Evolutionary conservation across 2,797 vertebrate species (phyloP), one percentile per base, ranked within the genome.

Genomic region (Cyclopterus lumpus): DNA sequence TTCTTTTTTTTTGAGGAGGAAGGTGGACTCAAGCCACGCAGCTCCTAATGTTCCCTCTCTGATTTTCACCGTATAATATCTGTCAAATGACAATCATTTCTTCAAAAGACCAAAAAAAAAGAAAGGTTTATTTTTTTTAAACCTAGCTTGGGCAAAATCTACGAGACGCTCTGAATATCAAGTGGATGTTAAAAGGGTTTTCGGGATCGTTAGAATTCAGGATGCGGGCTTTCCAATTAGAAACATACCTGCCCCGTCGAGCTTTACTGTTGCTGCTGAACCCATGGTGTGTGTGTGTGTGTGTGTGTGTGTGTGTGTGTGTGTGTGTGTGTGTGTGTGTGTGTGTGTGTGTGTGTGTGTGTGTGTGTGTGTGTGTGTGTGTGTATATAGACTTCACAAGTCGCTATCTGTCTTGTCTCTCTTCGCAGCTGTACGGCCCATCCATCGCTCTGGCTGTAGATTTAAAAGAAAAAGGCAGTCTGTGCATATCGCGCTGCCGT

Each of bases 151-250:
- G 54, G 71, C 73, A 82, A 76, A 82, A 87, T 86, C 82, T 79
- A 85, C 69, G 75, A 80, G 67, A 55, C 59, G 62, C 86, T 82
- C 54, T 81, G 83, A 86, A 90, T 90, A 87, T 90, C 71, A 90
- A 89, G 71, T 44, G 32, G 82, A 80, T 84, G 78, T 85, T 90
- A 82, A 92, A 89, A 87, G 87, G 82, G 73, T 82, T 86, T 86
- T 74, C 18, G 28, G 68, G 55, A 73, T 78, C 74, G 88, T 91
- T 92, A 86, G 75, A 81, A 91, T 92, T 91, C 87, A 38, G 64
- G 67, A 80, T 60, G 83, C 79, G 71, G 49, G 53, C 66, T 69
- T 84, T 82, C 77, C 82, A 90, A 90, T 93, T 91, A 88, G 79
- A 87, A 75, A 73, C 85, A 86, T 86, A 81, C 81, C 73, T 74